Conservation (phyloP, 2,888 invertebrate genomes). For the Plagodis dolabraria region DNA sequence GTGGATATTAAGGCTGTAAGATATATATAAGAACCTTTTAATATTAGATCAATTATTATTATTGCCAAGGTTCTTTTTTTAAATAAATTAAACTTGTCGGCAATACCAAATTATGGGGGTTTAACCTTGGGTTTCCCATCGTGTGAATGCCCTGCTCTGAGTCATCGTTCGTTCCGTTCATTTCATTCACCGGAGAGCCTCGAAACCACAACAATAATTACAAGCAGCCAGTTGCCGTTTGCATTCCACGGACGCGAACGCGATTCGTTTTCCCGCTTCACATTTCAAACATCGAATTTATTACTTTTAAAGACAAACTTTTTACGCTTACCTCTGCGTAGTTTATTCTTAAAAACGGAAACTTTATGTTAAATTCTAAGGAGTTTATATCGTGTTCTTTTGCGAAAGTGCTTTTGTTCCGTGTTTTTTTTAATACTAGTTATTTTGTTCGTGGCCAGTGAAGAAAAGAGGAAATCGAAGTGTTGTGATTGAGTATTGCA, state of each 20-base stretch:
- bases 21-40: too few species aligned
- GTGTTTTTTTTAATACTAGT: constrained; percentile 12
- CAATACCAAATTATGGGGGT: constrained; percentile 12
- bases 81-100: neutral
- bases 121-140: constrained; percentile 15
- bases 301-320: constrained; percentile 14
- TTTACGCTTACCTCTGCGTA: constrained; percentile 6
- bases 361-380: neutral
- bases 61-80: neutral
- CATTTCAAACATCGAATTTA: constrained; percentile 20
- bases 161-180: constrained; percentile 23
- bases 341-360: neutral
- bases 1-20: too few species aligned
- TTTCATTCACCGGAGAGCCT: constrained; percentile 17
- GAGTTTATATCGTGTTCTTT: constrained; percentile 3
- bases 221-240: constrained; percentile 26
- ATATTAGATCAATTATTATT: neutral
- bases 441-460: constrained; percentile 20
- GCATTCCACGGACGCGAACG: constrained; percentile 23
- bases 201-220: constrained; percentile 8
- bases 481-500: constrained; percentile 27
- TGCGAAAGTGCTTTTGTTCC: neutral
- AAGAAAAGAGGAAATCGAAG: constrained; percentile 19
- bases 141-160: constrained; percentile 25
- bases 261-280: constrained; percentile 17